A percentile compares a stretch with the other conserved stretches of the same genome.
Conservation (phyloP, 92 coral and sea anemone genomes). For the Epizoanthus stellaris region DNA sequence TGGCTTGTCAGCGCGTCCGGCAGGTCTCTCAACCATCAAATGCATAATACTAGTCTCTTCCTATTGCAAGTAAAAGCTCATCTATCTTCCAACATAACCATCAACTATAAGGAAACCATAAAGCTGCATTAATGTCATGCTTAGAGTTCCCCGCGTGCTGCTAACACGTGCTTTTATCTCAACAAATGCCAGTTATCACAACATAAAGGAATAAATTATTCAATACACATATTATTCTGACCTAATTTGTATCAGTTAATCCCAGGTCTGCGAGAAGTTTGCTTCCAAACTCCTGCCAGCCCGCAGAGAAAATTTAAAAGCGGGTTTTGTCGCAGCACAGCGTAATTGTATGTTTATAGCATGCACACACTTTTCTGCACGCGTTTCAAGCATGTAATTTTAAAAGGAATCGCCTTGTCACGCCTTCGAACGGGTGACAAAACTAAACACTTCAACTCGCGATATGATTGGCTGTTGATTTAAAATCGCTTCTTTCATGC, state of each 20-base stretch:
- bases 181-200: conserved; percentile 4
- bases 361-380: conserved; percentile 35
- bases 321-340: not conserved
- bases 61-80: no score
- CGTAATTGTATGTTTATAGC: not conserved
- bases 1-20: conserved; percentile 19
- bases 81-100: no score
- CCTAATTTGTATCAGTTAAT: conserved; percentile 51
- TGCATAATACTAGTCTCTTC: not conserved
- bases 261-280: conserved; percentile 28
- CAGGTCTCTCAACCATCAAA: conserved; percentile 28
- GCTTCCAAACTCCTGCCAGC: not conserved
- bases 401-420: conserved; percentile 55
- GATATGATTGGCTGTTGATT: conserved; percentile 78
- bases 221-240: conserved; percentile 49
- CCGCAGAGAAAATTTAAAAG: not conserved
- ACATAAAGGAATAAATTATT: conserved; percentile 52
- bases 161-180: conserved; percentile 11
- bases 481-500: conserved; percentile 67
- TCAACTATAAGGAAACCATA: not conserved
- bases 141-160: conserved; percentile 6
- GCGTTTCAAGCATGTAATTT: conserved; percentile 65
- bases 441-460: conserved; percentile 63
- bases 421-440: conserved; percentile 89
- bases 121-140: not conserved